Evolutionary conservation across 2,888 invertebrate genomes (phyloP).

Genomic region (Lithophane socia): DNA sequence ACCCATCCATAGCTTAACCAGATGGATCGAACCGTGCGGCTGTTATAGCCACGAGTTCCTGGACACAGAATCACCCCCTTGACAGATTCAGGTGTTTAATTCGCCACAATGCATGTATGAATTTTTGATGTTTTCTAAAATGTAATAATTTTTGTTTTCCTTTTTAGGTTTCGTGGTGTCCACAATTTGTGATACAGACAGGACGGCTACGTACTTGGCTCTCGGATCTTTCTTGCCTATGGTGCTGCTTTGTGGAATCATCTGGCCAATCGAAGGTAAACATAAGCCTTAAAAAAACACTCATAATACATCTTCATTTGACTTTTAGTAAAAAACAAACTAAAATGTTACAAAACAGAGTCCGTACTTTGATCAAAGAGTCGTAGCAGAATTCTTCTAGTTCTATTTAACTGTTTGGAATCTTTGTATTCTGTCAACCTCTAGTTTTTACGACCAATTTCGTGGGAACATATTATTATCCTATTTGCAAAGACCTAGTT

Average conservation of each 20-base stretch:
- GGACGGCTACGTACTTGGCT: slow-evolving; percentile 96
- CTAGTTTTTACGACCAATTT: background rate
- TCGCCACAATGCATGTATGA: background rate
- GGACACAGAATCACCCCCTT: too few relatives aligned
- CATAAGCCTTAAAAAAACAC: background rate
- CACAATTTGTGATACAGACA: slow-evolving; percentile 94
- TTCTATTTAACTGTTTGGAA: background rate
- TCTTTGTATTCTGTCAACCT: background rate
- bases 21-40: too few relatives aligned
- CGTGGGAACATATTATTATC: too few relatives aligned
- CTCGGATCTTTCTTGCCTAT: slow-evolving; percentile 96
- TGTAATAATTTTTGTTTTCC: slow-evolving; percentile 13
- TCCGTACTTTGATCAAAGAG: too few relatives aligned
- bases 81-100: too few relatives aligned
- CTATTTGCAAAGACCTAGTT: too few relatives aligned
- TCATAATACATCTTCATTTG: background rate
- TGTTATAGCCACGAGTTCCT: too few relatives aligned
- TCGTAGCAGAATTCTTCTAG: too few relatives aligned
- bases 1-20: too few relatives aligned
- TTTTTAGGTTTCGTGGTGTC: slow-evolving; percentile 95
- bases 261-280: slow-evolving; percentile 97
- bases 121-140: background rate
- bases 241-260: slow-evolving; percentile 96
- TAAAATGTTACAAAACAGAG: too few relatives aligned
- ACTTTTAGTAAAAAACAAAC: too few relatives aligned